Percentiles rank a stretch among this genome's conserved stretches.
Evolutionary conservation across 2,113 vertebrate species (phyloP).

Genomic region (Nothocercus julius): DNA sequence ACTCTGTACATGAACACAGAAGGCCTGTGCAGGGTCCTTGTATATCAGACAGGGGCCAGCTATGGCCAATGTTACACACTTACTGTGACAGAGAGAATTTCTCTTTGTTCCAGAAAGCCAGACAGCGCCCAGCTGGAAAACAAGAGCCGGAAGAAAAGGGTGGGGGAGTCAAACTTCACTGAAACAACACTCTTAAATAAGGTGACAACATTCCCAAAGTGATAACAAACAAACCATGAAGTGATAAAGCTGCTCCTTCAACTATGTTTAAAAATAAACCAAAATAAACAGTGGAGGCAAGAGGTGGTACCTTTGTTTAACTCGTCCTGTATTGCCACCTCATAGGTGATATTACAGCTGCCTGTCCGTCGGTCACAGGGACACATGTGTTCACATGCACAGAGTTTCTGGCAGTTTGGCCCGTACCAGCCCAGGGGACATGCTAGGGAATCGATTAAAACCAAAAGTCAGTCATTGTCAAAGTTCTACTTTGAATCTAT

Average conservation of each 20-base stretch:
- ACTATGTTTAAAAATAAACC: fast-evolving
- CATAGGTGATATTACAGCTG: slow-evolving; percentile 79
- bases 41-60: no score
- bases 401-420: slow-evolving; percentile 75
- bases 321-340: slow-evolving; percentile 35
- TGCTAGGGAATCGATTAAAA: slow-evolving; percentile 58
- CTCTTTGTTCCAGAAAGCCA: slow-evolving; percentile 66
- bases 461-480: fast-evolving
- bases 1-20: no score
- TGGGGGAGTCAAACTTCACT: not conserved
- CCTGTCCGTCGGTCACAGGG: slow-evolving; percentile 85
- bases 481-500: not conserved
- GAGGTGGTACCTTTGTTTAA: slow-evolving; percentile 79
- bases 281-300: fast-evolving
- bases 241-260: not conserved
- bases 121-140: slow-evolving; percentile 82
- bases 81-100: slow-evolving; percentile 79
- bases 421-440: slow-evolving; percentile 88
- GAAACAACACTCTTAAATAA: not conserved
- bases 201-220: not conserved
- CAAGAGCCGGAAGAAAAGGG: not conserved
- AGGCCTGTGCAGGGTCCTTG: no score
- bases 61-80: slow-evolving; percentile 52
- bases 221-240: fast-evolving
- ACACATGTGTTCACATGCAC: slow-evolving; percentile 81